Percentiles rank a stretch among this genome's conserved stretches.
Conservation (phyloP, 2,888 invertebrate species). For the Opisthograptis luteolata region DNA sequence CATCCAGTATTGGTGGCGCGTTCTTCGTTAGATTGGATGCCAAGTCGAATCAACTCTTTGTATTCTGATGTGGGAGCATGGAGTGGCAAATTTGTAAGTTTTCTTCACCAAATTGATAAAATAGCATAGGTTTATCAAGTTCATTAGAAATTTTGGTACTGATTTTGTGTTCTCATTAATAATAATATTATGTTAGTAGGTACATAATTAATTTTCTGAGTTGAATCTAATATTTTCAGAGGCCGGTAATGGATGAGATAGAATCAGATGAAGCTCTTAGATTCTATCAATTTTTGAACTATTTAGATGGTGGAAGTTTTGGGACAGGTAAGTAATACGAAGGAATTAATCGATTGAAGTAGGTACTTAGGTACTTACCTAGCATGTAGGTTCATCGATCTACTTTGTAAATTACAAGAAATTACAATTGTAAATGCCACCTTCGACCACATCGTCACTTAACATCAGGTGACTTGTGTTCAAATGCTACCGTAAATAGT, state of each 20-base stretch:
- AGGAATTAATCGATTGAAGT: neutral
- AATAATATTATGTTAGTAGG: neutral
- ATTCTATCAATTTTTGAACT: slow-evolving; percentile 78
- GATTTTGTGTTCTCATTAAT: no score
- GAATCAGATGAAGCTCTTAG: slow-evolving; percentile 78
- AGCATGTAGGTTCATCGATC: no score
- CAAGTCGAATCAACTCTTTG: slow-evolving; percentile 75
- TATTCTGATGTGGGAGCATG: slow-evolving; percentile 80
- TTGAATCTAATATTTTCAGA: slow-evolving; percentile 61
- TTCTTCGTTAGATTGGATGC: slow-evolving; percentile 79
- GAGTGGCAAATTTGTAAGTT: slow-evolving; percentile 79
- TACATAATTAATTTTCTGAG: neutral
- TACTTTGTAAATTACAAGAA: no score
- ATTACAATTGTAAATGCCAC: no score
- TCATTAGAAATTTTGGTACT: no score
- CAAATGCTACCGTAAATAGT: no score
- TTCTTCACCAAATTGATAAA: no score
- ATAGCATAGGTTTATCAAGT: no score
- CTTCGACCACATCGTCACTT: no score
- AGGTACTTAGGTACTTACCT: no score
- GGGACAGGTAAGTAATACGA: slow-evolving; percentile 63
- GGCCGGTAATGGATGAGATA: slow-evolving; percentile 80
- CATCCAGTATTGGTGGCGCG: slow-evolving; percentile 75
- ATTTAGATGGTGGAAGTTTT: slow-evolving; percentile 78
- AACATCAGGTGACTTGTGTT: no score